phyloP scores from a whole-genome alignment of 2,797 vertebrate genomes.

The Rousettus madagascariensis region DNA sequence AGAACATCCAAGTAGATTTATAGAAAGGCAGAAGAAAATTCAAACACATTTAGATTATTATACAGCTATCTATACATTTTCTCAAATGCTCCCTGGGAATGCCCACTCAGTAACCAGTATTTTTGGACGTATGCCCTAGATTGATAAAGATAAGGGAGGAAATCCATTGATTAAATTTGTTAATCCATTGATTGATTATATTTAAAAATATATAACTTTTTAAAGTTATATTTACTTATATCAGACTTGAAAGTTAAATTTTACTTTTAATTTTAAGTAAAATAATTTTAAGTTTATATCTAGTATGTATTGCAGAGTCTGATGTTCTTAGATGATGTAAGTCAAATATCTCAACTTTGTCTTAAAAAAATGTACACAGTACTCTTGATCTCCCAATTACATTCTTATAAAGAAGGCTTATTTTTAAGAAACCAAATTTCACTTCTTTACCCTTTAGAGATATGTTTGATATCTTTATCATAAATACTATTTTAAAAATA shows the following conservation, averaged over 20 bases:
- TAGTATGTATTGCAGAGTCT: not conserved
- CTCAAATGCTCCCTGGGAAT: not conserved
- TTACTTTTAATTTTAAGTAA: not conserved
- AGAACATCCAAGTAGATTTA: not conserved
- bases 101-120: not conserved
- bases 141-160: not conserved
- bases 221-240: not conserved
- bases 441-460: not conserved
- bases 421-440: slow-evolving; percentile 16
- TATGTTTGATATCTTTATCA: not conserved
- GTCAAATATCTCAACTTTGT: not conserved
- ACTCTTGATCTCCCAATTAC: not conserved
- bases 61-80: not conserved
- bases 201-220: too few relatives aligned
- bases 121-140: not conserved
- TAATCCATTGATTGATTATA: too few relatives aligned
- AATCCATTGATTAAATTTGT: not conserved
- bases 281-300: not conserved
- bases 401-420: not conserved
- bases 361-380: not conserved
- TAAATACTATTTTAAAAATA: not conserved
- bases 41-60: not conserved
- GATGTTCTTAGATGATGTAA: not conserved
- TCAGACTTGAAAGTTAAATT: not conserved
- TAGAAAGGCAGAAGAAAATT: not conserved